Evolutionary conservation across 2,113 vertebrate species (phyloP).

Genomic region (Tamias sibiricus): DNA sequence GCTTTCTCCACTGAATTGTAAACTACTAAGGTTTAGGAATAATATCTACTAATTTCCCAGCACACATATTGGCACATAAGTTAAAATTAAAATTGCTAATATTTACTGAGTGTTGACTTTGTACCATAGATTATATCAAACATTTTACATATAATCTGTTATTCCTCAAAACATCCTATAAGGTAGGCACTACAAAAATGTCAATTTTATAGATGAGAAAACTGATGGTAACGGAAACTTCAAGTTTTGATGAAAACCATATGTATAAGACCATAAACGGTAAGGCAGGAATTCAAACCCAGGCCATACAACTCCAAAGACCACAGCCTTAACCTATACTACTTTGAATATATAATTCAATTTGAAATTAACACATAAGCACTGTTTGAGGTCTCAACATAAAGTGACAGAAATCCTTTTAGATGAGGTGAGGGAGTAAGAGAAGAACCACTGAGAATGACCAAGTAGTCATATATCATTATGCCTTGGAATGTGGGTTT

Average conservation of each 20-base stretch:
- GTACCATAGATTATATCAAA: not conserved
- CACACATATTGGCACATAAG: not conserved
- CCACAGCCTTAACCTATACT: not conserved
- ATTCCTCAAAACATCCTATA: not conserved
- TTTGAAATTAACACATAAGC: not conserved
- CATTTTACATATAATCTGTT: not conserved
- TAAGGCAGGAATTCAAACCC: not conserved
- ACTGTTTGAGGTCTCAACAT: not conserved
- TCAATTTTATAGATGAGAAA: conserved; percentile 6
- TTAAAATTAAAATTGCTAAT: not conserved
- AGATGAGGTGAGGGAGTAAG: not conserved
- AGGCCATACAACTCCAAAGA: not conserved
- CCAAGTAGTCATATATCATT: not conserved
- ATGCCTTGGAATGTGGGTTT: not conserved
- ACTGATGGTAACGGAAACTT: not conserved
- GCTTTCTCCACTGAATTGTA: not conserved
- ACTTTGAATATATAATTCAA: not conserved
- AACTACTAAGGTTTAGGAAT: not conserved
- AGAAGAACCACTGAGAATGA: not conserved
- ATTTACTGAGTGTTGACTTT: not conserved
- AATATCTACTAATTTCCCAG: not conserved
- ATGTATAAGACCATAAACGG: not conserved
- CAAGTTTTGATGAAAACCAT: not conserved
- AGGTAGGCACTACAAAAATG: not conserved
- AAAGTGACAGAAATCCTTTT: not conserved